phyloP scores from a whole-genome alignment of 2,113 vertebrate genomes.

The Microtus oregoni region DNA sequence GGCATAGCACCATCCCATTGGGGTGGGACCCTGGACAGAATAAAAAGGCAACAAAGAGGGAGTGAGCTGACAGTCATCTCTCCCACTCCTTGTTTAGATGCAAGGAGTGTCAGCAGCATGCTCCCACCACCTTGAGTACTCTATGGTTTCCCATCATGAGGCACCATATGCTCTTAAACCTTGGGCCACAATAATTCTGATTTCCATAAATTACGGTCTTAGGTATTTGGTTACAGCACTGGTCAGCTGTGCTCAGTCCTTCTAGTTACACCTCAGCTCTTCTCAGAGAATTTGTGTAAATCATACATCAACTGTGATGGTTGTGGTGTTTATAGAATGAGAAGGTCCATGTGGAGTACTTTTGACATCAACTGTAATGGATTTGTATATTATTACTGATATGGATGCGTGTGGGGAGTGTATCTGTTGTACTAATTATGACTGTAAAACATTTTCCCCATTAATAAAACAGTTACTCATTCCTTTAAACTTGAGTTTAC shows the following conservation, averaged over 20 bases:
- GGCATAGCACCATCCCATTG: background rate
- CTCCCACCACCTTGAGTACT: no score
- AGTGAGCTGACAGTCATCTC: no score
- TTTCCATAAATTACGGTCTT: background rate
- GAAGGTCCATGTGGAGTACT: background rate
- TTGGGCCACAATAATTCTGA: no score
- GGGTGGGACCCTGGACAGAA: background rate
- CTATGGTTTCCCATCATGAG: no score
- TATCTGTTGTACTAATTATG: background rate
- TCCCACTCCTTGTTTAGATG: background rate
- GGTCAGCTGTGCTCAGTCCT: background rate
- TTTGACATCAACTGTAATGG: background rate
- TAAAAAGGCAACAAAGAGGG: background rate
- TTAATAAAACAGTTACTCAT: background rate
- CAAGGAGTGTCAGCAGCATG: background rate
- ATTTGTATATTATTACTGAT: background rate
- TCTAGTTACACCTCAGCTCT: no score
- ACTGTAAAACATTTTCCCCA: background rate
- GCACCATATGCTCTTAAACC: background rate
- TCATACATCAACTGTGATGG: background rate
- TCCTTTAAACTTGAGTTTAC: background rate
- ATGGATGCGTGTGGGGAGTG: background rate
- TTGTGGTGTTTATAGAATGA: background rate
- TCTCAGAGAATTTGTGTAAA: background rate
- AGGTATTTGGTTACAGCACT: background rate